Conservation (phyloP, 2,888 invertebrate genomes). For the Myopa testacea region DNA sequence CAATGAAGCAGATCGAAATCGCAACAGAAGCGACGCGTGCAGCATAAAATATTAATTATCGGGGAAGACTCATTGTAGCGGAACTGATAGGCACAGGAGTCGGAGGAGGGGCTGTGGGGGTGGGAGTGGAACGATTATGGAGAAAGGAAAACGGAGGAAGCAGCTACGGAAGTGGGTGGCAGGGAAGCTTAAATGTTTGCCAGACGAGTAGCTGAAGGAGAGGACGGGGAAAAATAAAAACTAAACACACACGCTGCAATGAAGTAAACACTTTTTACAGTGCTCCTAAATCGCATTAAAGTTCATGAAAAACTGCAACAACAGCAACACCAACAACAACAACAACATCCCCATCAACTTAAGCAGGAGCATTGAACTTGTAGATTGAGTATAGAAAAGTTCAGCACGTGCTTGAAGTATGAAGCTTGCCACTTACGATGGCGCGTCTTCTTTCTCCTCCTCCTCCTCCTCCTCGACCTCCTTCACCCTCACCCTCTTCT, state of each 20-base stretch:
- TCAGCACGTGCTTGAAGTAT: conserved; percentile 7
- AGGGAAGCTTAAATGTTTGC: not conserved
- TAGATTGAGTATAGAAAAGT: conserved; percentile 18
- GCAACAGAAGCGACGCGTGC: conserved; percentile 48
- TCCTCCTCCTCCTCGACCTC: not conserved
- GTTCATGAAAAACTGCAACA: not conserved
- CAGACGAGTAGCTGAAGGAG: not conserved
- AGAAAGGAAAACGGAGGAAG: not conserved
- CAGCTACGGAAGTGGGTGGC: not conserved
- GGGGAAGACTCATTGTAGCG: conserved; percentile 21
- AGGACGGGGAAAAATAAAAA: too few relatives aligned
- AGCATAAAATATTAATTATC: conserved; percentile 55
- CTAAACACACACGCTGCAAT: not conserved
- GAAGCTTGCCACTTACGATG: not conserved
- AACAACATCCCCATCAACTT: not conserved
- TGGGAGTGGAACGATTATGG: too few relatives aligned
- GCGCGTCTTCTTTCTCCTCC: not conserved
- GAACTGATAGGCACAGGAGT: not conserved
- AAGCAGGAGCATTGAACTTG: conserved; percentile 4
- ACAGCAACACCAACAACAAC: not conserved
- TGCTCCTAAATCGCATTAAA: conserved; percentile 27
- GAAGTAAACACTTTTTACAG: not conserved
- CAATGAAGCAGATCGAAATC: conserved; percentile 48
- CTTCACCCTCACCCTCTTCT: not conserved
- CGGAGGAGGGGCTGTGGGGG: not conserved